Percentiles rank a stretch among this genome's conserved stretches.
phyloP scores from a whole-genome alignment of 2,113 vertebrate species.

The Periophthalmus modestus region DNA sequence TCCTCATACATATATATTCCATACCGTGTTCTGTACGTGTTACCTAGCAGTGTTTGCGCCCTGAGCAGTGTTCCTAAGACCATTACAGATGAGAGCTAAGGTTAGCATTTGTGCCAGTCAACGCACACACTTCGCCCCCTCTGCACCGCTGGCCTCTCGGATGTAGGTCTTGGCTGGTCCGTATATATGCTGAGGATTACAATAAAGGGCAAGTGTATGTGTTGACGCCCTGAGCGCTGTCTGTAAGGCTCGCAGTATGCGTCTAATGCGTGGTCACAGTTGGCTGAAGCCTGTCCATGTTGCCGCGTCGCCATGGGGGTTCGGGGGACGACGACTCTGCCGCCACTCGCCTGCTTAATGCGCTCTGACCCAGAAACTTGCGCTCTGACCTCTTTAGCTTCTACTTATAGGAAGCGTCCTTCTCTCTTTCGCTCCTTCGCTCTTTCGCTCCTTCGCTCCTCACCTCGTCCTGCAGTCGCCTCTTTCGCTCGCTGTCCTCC shows the following conservation, averaged over 20 bases:
- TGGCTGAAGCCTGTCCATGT: slow-evolving; percentile 58
- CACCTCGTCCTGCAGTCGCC: slow-evolving; percentile 13
- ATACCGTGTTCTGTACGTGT: slow-evolving; percentile 33
- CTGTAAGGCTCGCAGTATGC: slow-evolving; percentile 51
- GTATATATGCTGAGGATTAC: slow-evolving; percentile 57
- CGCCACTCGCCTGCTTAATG: slow-evolving; percentile 52
- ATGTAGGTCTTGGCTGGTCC: slow-evolving; percentile 35
- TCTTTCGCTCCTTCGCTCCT: not conserved
- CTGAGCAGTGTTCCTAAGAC: slow-evolving; percentile 38
- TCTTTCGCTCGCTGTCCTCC: slow-evolving; percentile 20
- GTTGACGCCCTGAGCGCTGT: slow-evolving; percentile 62
- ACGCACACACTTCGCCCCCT: not conserved
- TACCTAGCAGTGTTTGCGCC: slow-evolving; percentile 50
- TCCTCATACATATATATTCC: slow-evolving; percentile 23
- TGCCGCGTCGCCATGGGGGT: slow-evolving; percentile 43
- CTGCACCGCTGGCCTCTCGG: slow-evolving; percentile 24
- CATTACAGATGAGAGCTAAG: slow-evolving; percentile 42
- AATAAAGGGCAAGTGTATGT: slow-evolving; percentile 65
- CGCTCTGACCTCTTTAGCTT: slow-evolving; percentile 66
- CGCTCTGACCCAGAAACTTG: slow-evolving; percentile 64
- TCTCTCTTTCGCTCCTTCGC: not conserved
- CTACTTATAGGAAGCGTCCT: slow-evolving; percentile 57
- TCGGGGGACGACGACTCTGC: slow-evolving; percentile 26
- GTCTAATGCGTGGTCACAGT: slow-evolving; percentile 65
- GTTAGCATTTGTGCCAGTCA: slow-evolving; percentile 47